These are phyloP conservation scores for Lasiurus borealis DNA, from an alignment of 2,113 vertebrate genomes.

Conservation along the genomic window DNA sequence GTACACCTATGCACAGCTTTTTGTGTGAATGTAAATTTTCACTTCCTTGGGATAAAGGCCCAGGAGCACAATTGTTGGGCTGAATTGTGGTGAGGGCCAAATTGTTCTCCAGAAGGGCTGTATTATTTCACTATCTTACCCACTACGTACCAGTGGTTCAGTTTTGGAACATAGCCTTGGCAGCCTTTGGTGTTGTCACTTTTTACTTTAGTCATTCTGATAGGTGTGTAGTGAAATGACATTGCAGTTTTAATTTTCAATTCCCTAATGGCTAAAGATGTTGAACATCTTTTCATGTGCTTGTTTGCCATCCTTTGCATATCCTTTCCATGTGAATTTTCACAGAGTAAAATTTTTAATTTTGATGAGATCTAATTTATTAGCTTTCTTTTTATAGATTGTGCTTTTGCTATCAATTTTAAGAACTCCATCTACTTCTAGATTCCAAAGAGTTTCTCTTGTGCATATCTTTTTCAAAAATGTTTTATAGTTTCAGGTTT, in stretches of 20 bases:
- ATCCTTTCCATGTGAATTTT: not conserved
- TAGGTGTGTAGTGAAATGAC: not conserved
- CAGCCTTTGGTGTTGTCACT: not conserved
- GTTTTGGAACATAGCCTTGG: not conserved
- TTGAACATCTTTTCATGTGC: not conserved
- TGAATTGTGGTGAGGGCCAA: not conserved
- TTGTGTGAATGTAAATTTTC: not conserved
- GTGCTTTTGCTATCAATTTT: not conserved
- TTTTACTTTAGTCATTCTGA: not conserved
- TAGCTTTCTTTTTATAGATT: not conserved
- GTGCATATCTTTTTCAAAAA: not conserved
- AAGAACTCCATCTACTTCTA: not conserved
- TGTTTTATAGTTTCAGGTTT: not conserved
- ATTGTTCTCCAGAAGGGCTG: not conserved
- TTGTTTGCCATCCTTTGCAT: not conserved
- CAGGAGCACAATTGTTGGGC: not conserved
- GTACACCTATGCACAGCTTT: not conserved
- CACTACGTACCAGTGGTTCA: not conserved
- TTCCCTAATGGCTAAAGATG: not conserved
- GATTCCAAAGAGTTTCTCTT: not conserved
- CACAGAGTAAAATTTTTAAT: not conserved
- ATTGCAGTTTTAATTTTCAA: not conserved
- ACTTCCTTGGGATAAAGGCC: not conserved
- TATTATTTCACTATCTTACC: not conserved
- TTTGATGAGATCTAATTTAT: not conserved